Evolutionary conservation across 2,888 invertebrate species (phyloP).

Genomic region (Luperina testacea): DNA sequence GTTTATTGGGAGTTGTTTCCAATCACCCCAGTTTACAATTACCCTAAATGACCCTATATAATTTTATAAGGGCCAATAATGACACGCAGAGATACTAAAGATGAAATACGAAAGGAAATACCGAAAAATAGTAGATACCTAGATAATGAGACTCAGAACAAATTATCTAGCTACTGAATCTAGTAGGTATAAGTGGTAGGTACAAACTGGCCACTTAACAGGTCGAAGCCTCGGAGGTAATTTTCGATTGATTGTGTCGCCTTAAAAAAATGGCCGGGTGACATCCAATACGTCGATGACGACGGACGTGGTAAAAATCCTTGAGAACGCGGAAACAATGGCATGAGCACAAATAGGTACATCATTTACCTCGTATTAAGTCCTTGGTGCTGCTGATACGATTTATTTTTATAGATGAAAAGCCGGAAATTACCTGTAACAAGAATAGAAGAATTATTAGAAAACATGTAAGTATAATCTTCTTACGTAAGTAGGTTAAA

Average conservation of each 20-base stretch:
- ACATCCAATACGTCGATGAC: constrained; percentile 33
- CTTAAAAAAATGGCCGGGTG: constrained; percentile 36
- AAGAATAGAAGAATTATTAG: constrained; percentile 38
- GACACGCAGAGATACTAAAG: too few relatives aligned
- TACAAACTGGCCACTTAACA: not conserved
- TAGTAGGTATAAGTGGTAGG: too few relatives aligned
- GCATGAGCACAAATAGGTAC: constrained; percentile 28
- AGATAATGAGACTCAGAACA: too few relatives aligned
- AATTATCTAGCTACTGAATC: too few relatives aligned
- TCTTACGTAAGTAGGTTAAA: not conserved
- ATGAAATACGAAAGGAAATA: too few relatives aligned
- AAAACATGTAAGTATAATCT: not conserved
- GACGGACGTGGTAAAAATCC: constrained; percentile 51
- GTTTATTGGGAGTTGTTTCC: too few relatives aligned
- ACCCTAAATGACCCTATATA: too few relatives aligned
- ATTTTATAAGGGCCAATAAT: not conserved
- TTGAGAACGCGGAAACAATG: constrained; percentile 58
- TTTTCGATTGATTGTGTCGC: not conserved
- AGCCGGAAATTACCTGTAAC: constrained; percentile 56
- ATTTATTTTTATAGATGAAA: constrained; percentile 11
- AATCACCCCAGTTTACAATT: too few relatives aligned
- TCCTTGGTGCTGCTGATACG: constrained; percentile 5
- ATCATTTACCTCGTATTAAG: constrained; percentile 48
- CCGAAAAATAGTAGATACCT: too few relatives aligned
- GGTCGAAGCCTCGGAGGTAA: not conserved